Percentiles rank a stretch among this genome's conserved stretches.
These are phyloP conservation scores for Deilephila elpenor DNA, from an alignment of 2,888 invertebrate genomes.

Conservation along the genomic window DNA sequence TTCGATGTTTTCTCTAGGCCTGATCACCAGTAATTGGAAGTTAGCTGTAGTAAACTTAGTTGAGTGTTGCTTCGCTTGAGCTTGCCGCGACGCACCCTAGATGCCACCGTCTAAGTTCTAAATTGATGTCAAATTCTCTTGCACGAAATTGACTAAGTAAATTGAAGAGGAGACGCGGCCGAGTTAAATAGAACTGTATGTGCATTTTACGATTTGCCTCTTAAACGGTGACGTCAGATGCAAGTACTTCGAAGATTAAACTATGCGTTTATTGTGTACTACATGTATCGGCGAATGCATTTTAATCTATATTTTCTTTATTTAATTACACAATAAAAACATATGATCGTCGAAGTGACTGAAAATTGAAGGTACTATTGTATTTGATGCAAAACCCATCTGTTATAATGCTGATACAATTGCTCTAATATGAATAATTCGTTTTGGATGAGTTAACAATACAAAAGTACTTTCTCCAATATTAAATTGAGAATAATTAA, in stretches of 20 bases:
- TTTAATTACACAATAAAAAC: background rate
- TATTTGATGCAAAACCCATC: background rate
- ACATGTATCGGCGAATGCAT: background rate
- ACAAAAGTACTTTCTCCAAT: background rate
- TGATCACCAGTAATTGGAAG: slow-evolving; percentile 37
- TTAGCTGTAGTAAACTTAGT: background rate
- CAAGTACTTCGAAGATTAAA: background rate
- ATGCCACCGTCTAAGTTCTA: slow-evolving; percentile 1
- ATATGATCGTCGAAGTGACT: background rate
- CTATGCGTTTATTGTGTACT: background rate
- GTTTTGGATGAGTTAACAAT: background rate
- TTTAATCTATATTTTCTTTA: background rate
- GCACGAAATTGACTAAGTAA: background rate
- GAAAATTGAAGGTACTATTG: background rate
- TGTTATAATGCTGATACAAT: too few species aligned
- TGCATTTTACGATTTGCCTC: background rate
- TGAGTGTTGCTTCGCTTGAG: slow-evolving; percentile 9
- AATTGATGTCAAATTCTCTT: background rate
- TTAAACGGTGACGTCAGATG: background rate
- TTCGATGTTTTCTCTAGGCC: too few species aligned
- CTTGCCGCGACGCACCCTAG: background rate
- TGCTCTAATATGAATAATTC: too few species aligned
- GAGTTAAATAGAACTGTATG: background rate
- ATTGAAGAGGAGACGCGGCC: background rate
- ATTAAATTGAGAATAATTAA: too few species aligned